Base-by-base conservation (phyloP, 53 echinoderm and acorn worm species). In the Luidia sarsii region DNA sequence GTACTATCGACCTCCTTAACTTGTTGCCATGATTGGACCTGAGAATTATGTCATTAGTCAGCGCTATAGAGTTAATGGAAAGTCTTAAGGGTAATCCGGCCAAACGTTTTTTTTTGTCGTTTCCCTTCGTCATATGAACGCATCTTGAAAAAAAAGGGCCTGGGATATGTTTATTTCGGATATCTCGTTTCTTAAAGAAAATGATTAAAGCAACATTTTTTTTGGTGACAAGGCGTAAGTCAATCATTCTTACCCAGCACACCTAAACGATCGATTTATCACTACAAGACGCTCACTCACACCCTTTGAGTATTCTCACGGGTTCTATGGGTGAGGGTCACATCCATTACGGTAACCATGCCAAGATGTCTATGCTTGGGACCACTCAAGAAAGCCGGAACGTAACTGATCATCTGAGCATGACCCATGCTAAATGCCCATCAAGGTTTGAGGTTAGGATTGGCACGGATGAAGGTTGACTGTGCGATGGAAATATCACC, bases 181-280 rank as follows among this genome's bases (percentile, higher is more conserved):
- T n/a, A n/a, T n/a, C n/a, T n/a, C n/a, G n/a, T n/a, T n/a, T n/a
- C n/a, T n/a, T n/a, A n/a, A n/a, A n/a, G n/a, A n/a, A n/a, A n/a
- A n/a, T n/a, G n/a, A n/a, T n/a, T n/a, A n/a, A n/a, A n/a, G n/a
- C n/a, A n/a, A n/a, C n/a, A n/a, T n/a, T n/a, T n/a, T n/a, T n/a
- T n/a, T n/a, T n/a, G n/a, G 68, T 22, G 48, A 13, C 6, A 15
- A 39, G 30, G 30, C 1, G 59, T 75, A 75, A 75, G 41, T 57
- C 71, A 31, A 45, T 75, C 57, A 75, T n/a, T 59, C 27, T 31
- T 4, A 48, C 27, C 14, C 10, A 10, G 54, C 55, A 21, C 60
- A 39, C 39, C 75, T 28, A 24, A 41, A 57, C 59, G 59, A 75
- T 25, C 57, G 39, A 75, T 75, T 39, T 19, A 75, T 75, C 75